Evolutionary conservation across 2,888 invertebrate species (phyloP).

Genomic region (Hirtodrosophila histrioides): DNA sequence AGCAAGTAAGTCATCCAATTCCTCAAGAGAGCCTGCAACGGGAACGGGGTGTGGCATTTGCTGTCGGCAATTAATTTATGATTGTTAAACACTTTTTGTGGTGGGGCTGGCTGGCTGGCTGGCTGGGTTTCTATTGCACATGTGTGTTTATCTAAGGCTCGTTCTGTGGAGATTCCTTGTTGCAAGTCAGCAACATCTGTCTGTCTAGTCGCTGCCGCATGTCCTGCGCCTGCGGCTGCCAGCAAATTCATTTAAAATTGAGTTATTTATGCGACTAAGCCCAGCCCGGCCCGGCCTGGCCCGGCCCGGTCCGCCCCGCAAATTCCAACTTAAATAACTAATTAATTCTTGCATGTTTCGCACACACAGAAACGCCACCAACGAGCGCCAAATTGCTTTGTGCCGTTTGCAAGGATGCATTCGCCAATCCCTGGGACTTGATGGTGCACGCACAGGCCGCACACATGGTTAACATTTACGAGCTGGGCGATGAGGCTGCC

Average conservation of each 20-base stretch:
- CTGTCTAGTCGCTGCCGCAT: constrained; percentile 48
- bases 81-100: constrained; percentile 82
- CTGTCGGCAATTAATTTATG: constrained; percentile 82
- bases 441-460: constrained; percentile 89
- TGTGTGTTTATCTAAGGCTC: constrained; percentile 58
- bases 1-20: constrained; percentile 82
- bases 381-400: constrained; percentile 86
- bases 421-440: constrained; percentile 88
- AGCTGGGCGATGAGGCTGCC: constrained; percentile 85
- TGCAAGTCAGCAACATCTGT: constrained; percentile 74
- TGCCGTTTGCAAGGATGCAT: constrained; percentile 88
- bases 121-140: not conserved
- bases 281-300: constrained; percentile 7
- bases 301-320: constrained; percentile 25
- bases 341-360: constrained; percentile 74
- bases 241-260: constrained; percentile 74
- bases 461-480: constrained; percentile 89
- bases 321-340: constrained; percentile 79
- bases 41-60: constrained; percentile 39
- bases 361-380: constrained; percentile 79
- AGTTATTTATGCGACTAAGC: constrained; percentile 77
- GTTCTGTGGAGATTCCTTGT: constrained; percentile 30
- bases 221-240: constrained; percentile 55
- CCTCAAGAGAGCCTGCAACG: not conserved
- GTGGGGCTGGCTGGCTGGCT: not conserved